These are phyloP conservation scores for Mormyrus hasselquistii DNA, from an alignment of 2,797 vertebrate species.

Conservation along the genomic window DNA sequence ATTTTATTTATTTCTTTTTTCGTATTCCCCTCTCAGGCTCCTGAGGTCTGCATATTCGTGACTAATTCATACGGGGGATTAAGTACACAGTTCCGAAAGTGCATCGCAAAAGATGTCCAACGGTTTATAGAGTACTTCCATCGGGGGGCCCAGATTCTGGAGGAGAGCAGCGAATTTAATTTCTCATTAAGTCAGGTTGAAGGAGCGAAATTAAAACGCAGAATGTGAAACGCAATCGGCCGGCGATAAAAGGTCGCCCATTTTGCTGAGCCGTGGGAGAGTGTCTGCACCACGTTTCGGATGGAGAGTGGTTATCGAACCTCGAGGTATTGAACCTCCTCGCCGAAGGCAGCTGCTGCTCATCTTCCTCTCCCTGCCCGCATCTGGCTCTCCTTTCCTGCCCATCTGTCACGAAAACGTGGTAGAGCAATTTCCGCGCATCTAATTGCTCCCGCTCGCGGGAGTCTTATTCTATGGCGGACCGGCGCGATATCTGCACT, in stretches of 20 bases:
- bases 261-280: slow-evolving; percentile 27
- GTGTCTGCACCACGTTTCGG: slow-evolving; percentile 27
- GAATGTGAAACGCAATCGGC: slow-evolving; percentile 29
- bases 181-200: slow-evolving; percentile 9
- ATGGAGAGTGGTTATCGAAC: slow-evolving; percentile 26
- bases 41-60: neutral
- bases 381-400: neutral
- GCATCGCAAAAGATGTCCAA: neutral
- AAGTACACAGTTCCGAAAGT: neutral
- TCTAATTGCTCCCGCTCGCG: neutral
- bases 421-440: neutral
- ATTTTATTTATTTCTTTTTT: neutral
- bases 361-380: neutral
- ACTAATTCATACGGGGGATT: neutral
- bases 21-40: neutral
- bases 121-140: neutral
- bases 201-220: slow-evolving; percentile 18
- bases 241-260: slow-evolving; percentile 7
- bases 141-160: neutral
- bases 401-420: neutral
- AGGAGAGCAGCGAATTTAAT: slow-evolving; percentile 15
- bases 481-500: neutral
- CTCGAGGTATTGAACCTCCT: slow-evolving; percentile 16
- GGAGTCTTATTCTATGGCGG: neutral
- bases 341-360: slow-evolving; percentile 30